Conservation (phyloP, 2,888 invertebrate species). For the Junonia oenone region DNA sequence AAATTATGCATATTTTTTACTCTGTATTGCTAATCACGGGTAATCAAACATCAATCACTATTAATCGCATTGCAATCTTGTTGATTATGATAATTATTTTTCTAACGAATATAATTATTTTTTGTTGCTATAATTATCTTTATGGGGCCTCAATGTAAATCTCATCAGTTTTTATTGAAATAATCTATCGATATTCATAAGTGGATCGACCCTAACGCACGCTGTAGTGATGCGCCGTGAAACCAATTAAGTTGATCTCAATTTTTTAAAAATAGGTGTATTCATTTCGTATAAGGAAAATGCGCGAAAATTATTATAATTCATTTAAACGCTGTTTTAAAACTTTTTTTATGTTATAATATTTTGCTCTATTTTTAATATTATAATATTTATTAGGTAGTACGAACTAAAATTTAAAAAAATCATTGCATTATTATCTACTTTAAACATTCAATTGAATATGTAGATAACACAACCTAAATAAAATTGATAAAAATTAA, state of each 20-base stretch:
- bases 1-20: constrained; percentile 23
- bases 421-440: too few species aligned
- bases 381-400: too few species aligned
- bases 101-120: background rate
- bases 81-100: background rate
- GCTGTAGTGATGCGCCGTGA: background rate
- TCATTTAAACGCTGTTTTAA: too few species aligned
- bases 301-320: too few species aligned
- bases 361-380: too few species aligned
- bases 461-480: too few species aligned
- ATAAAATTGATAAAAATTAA: too few species aligned
- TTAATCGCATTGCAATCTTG: background rate
- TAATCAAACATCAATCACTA: background rate
- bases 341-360: too few species aligned
- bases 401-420: too few species aligned
- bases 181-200: background rate
- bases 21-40: constrained; percentile 22
- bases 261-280: background rate
- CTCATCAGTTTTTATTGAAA: background rate
- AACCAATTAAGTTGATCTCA: background rate
- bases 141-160: background rate
- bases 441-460: too few species aligned
- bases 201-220: background rate
- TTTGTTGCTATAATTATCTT: background rate
- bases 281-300: background rate